These are phyloP conservation scores for Allolobophora icterica DNA, from an alignment of 2,888 invertebrate genomes.

Conservation along the genomic window DNA sequence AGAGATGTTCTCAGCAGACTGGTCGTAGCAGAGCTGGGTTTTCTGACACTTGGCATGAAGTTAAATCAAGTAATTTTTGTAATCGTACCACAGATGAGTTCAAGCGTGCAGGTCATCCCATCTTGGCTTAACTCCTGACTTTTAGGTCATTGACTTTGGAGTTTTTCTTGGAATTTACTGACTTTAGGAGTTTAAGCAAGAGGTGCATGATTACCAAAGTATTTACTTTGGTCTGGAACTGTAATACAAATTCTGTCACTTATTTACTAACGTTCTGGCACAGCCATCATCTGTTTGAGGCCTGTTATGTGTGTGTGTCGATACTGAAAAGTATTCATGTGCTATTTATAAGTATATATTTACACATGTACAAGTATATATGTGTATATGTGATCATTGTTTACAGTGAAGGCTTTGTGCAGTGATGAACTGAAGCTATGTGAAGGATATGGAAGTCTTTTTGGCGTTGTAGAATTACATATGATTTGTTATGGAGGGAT, in stretches of 20 bases:
- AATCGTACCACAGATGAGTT: not conserved
- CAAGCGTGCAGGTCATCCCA: not conserved
- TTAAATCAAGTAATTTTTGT: not conserved
- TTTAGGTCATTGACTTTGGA: not conserved
- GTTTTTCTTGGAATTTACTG: too few relatives aligned
- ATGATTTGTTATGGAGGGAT: not conserved
- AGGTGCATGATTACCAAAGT: not conserved
- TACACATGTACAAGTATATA: slow-evolving; percentile 13
- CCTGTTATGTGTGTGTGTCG: not conserved
- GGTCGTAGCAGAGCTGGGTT: not conserved
- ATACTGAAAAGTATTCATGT: not conserved
- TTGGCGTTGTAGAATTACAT: not conserved
- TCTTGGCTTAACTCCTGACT: not conserved
- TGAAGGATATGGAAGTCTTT: not conserved
- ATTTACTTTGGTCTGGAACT: not conserved
- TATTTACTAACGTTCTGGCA: not conserved
- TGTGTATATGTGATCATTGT: not conserved
- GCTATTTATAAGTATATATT: slow-evolving; percentile 11
- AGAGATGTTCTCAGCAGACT: not conserved
- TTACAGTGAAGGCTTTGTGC: not conserved
- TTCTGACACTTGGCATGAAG: not conserved
- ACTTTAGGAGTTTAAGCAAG: not conserved
- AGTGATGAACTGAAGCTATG: not conserved
- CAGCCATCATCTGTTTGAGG: not conserved
- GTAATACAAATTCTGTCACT: not conserved